Percentiles rank a stretch among this genome's conserved stretches.
These are phyloP conservation scores for Endotricha flammealis DNA, from an alignment of 2,888 invertebrate genomes.

Conservation along the genomic window DNA sequence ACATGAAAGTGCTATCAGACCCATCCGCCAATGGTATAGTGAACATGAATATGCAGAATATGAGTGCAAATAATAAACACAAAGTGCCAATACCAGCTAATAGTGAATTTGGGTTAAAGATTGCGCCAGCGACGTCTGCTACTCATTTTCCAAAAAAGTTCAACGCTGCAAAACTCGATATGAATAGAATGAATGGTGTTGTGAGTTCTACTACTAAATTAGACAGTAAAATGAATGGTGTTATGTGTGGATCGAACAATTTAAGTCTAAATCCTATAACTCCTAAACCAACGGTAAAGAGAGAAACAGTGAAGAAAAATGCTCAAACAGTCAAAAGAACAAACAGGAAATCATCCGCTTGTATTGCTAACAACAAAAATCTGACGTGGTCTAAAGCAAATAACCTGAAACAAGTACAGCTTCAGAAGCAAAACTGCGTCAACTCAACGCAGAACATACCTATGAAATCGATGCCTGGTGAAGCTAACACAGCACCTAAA, in stretches of 20 bases:
- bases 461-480: conserved; percentile 37
- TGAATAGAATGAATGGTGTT: conserved; percentile 48
- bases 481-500: conserved; percentile 60
- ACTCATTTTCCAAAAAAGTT: conserved; percentile 46
- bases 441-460: conserved; percentile 40
- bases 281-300: conserved; percentile 45
- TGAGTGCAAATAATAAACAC: conserved; percentile 30
- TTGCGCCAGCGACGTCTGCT: conserved; percentile 43
- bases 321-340: conserved; percentile 48
- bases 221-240: conserved; percentile 69
- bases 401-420: conserved; percentile 64
- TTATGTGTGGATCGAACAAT: conserved; percentile 69
- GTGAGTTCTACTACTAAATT: conserved; percentile 68
- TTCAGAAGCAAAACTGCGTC: conserved; percentile 63
- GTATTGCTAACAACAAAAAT: conserved; percentile 69
- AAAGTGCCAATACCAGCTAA: conserved; percentile 54
- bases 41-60: conserved; percentile 33
- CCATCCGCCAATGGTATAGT: conserved; percentile 58
- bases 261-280: conserved; percentile 49
- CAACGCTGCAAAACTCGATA: conserved; percentile 39
- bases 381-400: conserved; percentile 71
- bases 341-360: conserved; percentile 67
- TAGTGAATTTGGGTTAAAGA: conserved; percentile 41
- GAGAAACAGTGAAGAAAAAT: conserved; percentile 48
- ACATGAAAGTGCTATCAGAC: conserved; percentile 40